These are phyloP conservation scores for Apamea monoglypha DNA, from an alignment of 2,888 invertebrate genomes.

Conservation along the genomic window DNA sequence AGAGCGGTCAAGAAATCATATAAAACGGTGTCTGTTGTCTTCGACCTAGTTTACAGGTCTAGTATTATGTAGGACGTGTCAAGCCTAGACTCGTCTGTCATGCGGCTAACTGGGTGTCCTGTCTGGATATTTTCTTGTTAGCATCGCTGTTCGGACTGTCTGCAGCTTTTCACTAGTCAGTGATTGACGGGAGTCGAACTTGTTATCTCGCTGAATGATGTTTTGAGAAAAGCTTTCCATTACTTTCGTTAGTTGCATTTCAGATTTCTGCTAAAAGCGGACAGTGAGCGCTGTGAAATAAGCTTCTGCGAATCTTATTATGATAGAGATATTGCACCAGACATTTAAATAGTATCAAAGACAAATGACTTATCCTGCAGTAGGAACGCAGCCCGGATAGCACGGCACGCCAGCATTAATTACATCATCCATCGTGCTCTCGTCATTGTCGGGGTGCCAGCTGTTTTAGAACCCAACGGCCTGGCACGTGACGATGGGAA, in stretches of 20 bases:
- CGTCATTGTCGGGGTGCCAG: too few species aligned
- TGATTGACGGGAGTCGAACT: constrained; percentile 27
- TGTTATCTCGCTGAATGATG: constrained; percentile 10
- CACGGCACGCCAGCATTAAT: too few species aligned
- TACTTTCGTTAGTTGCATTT: not conserved
- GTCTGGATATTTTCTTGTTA: constrained; percentile 47
- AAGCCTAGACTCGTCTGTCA: constrained; percentile 66
- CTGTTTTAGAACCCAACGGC: too few species aligned
- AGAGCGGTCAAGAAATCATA: constrained; percentile 19
- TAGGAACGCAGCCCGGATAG: too few species aligned
- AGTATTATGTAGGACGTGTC: constrained; percentile 54
- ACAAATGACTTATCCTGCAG: too few species aligned
- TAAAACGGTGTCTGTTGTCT: constrained; percentile 33
- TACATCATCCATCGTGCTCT: too few species aligned
- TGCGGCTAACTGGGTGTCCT: constrained; percentile 42
- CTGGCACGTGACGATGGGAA: too few species aligned
- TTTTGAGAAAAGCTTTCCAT: constrained; percentile 15
- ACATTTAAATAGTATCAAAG: constrained; percentile 10
- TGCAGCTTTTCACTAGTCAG: constrained; percentile 1
- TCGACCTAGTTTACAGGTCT: constrained; percentile 66
- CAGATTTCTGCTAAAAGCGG: not conserved
- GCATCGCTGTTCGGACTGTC: constrained; percentile 13
- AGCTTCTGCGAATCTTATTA: constrained; percentile 11
- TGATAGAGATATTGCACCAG: constrained; percentile 4
- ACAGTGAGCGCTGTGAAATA: not conserved